Evolutionary conservation across 1,140 invertebrate species (phyloP), one percentile per base, ranked within the genome.

Genomic region (Lethrus apterus): DNA sequence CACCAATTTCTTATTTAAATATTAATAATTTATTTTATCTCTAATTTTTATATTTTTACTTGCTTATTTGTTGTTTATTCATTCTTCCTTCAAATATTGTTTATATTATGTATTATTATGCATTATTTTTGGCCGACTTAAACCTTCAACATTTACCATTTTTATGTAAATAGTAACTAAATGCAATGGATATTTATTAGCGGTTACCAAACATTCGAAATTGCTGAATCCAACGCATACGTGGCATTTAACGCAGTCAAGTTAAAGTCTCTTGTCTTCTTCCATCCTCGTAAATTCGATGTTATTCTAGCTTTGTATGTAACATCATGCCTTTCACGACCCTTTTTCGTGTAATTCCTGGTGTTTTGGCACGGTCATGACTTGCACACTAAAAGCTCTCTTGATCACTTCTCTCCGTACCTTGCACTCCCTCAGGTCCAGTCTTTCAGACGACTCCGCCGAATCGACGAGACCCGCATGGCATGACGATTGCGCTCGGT

Each of bases 401-500:
- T 56, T 60, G 46, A 52, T 53, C 58, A 58, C 55, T 42, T 60
- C 56, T 61, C 52, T 63, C 62, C 60, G 41, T 60, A 48, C 58
- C 57, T 66, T 59, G 62, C 62, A 62, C 64, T 60, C 56, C 57
- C 48, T 52, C 46, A 64, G 63, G 61, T 64, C 62, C 61, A 65
- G 63, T 63, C 59, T 62, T 55, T 59, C 58, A 55, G 58, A 64
- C 54, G 67, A 68, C 50, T 69, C 69, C 54, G 66, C 67, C 62
- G 67, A 66, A 58, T 63, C 56, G 52, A 62, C 66, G 57, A 69
- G 68, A 69, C 73, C 70, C 56, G 71, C 75, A 65, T 78, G 76
- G 77, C 75, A 73, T 63, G 67, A 68, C 55, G 76, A 78, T 64
- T 77, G 70, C 66, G 67, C 69, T 55, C 68, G 76, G 77, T 78